Base-by-base conservation (phyloP, 2,113 vertebrate genomes). In the Ictalurus furcatus region DNA sequence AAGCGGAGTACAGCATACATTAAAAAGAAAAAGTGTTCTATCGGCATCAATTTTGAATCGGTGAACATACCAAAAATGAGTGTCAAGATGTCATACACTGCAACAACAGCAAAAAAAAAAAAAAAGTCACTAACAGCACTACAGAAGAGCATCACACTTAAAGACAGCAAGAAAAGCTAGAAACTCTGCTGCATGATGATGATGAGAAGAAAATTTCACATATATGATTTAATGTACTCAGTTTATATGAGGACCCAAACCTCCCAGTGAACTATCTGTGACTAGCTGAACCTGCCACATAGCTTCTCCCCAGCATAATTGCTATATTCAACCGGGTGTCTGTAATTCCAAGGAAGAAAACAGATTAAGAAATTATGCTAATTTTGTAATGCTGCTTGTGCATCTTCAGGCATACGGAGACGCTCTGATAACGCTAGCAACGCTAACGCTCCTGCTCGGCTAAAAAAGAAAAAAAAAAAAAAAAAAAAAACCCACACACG, bases 281-380 rank as follows among this genome's bases (percentile, higher is more conserved):
- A 30, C 78, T 81, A 52, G 21, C 44, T 52, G 44, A 52, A 79
- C 25, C 44, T 17, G 84, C 2, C 14, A 30, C 30, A 6, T 21
- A 19, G 44, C 48, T 12, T 37, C 30, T 54, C 9, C 48, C 48
- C 40, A 25, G 19, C 58, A 40, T 87, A 89, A 91, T 83, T 74
- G 48, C 74, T 89, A 63, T n/a, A 84, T 89, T 92, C 71, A 86
- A 88, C 73, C 34, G 63, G 16, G 85, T 88, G 76, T 74, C 54
- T 85, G 58, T 80, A 89, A 90, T 54, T 91, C 67, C 69, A 76
- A 73, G 83, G 88, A 90, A 91, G 86, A 92, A 84, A 88, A 71
- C 85, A 85, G 92, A 93, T 93, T 94, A 93, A 88, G 93, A 94
- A 95, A 95, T 94, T 92, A 95, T 95, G 94, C 79, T 93, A 94